These are phyloP conservation scores for Ammodytes dubius DNA, from an alignment of 2,113 vertebrate genomes.

Conservation along the genomic window DNA sequence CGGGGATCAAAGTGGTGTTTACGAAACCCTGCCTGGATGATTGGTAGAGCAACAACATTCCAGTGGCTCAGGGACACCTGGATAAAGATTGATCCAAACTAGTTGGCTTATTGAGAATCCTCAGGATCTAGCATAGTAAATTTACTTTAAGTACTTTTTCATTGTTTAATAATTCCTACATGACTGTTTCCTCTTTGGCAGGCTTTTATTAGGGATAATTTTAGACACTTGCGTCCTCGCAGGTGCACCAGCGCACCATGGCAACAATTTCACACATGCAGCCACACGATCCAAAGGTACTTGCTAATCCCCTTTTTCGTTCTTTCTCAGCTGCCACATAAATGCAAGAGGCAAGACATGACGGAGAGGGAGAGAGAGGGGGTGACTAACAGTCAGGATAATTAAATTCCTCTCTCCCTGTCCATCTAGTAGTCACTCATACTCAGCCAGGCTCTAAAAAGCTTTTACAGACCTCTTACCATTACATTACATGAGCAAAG, in stretches of 20 bases:
- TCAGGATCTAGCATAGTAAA: constrained; percentile 1
- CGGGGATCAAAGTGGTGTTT: constrained; percentile 55
- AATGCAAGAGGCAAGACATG: constrained; percentile 31
- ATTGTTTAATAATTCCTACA: not conserved
- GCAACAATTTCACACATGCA: constrained; percentile 63
- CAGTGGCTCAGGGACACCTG: constrained; percentile 39
- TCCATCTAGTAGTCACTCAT: constrained; percentile 29
- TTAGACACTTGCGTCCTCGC: constrained; percentile 40
- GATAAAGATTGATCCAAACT: constrained; percentile 18
- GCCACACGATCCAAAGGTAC: constrained; percentile 32
- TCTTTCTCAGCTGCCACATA: constrained; percentile 34
- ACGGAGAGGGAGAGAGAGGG: constrained; percentile 20
- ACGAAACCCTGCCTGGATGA: constrained; percentile 39
- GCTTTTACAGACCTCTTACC: constrained; percentile 30
- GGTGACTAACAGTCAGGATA: constrained; percentile 31
- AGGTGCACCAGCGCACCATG: constrained; percentile 49
- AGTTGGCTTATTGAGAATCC: not conserved
- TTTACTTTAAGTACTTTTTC: not conserved
- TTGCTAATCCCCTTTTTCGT: constrained; percentile 34
- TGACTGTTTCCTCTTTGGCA: not conserved
- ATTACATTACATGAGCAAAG: constrained; percentile 24
- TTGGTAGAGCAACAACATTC: constrained; percentile 18
- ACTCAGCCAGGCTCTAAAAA: constrained; percentile 19
- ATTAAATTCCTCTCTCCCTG: constrained; percentile 62
- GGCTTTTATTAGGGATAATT: constrained; percentile 35